phyloP scores from a whole-genome alignment of 2,113 vertebrate genomes.

The Oncorhynchus keta region DNA sequence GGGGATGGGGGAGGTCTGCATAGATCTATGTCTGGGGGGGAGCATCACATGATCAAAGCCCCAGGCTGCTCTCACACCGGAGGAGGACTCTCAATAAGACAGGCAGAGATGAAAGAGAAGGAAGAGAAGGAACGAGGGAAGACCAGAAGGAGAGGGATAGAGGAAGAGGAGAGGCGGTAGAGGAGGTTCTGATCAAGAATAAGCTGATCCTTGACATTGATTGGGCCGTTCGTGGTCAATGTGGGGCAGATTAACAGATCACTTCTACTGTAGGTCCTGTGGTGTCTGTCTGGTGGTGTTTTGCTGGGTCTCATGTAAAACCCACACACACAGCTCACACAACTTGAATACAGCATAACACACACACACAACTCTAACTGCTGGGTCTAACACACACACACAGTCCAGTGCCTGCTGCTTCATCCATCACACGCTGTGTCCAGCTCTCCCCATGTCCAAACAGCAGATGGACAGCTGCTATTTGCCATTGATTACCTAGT shows the following conservation, averaged over 20 bases:
- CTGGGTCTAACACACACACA: conserved; percentile 3
- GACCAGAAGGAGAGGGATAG: not conserved
- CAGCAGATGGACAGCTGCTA: conserved; percentile 1
- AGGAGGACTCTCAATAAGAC: conserved; percentile 20
- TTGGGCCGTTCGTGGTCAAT: conserved; percentile 19
- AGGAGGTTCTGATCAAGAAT: conserved; percentile 22
- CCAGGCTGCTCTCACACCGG: not conserved
- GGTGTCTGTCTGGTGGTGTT: conserved; percentile 2
- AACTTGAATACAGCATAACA: too few species aligned
- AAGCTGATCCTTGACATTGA: conserved; percentile 32
- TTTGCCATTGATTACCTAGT: not conserved
- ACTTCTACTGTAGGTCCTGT: conserved; percentile 4
- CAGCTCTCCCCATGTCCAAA: not conserved
- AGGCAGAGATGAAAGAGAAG: conserved; percentile 11
- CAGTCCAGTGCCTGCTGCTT: not conserved
- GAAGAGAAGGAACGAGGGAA: conserved; percentile 8
- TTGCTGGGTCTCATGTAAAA: too few species aligned
- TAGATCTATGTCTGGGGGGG: conserved; percentile 22
- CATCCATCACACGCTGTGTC: conserved; percentile 2
- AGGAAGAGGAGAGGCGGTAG: not conserved
- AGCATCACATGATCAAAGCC: conserved; percentile 29
- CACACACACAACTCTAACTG: not conserved
- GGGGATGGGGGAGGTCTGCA: not conserved
- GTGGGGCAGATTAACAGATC: not conserved
- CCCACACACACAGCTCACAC: not conserved